Percentiles rank a stretch among this genome's conserved stretches.
Conservation (phyloP, 2,113 vertebrate species). For the Seriola dumerili region DNA sequence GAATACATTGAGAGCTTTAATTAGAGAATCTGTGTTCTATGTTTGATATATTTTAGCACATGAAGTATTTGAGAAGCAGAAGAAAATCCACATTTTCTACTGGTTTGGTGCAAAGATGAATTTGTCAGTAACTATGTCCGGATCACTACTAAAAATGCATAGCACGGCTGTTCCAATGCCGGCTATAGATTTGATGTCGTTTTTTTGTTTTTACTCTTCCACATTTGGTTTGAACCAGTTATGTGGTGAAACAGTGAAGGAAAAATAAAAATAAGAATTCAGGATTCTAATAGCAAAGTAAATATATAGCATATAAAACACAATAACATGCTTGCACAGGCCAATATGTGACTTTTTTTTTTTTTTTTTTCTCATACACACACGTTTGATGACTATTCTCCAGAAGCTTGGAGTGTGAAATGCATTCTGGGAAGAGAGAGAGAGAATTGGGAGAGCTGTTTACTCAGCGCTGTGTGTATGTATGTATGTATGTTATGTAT, state of each 20-base stretch:
- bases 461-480: constrained; percentile 26
- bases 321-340: constrained; percentile 9
- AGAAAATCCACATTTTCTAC: no score
- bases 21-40: not conserved
- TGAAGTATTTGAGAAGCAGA: not conserved
- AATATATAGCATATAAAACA: constrained; percentile 20
- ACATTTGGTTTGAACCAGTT: not conserved
- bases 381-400: constrained; percentile 9
- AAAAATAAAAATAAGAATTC: not conserved
- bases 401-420: constrained; percentile 63
- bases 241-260: not conserved
- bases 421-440: constrained; percentile 52
- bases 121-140: not conserved
- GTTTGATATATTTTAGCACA: not conserved
- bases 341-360: not conserved
- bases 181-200: not conserved
- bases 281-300: not conserved
- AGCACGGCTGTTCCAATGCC: not conserved
- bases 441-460: constrained; percentile 46
- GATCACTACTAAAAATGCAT: not conserved
- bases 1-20: not conserved
- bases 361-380: not conserved
- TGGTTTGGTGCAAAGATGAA: not conserved
- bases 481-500: not conserved
- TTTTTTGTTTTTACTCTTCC: not conserved